phyloP scores from a whole-genome alignment of 2,888 invertebrate species.

The Stenichneumon culpator region DNA sequence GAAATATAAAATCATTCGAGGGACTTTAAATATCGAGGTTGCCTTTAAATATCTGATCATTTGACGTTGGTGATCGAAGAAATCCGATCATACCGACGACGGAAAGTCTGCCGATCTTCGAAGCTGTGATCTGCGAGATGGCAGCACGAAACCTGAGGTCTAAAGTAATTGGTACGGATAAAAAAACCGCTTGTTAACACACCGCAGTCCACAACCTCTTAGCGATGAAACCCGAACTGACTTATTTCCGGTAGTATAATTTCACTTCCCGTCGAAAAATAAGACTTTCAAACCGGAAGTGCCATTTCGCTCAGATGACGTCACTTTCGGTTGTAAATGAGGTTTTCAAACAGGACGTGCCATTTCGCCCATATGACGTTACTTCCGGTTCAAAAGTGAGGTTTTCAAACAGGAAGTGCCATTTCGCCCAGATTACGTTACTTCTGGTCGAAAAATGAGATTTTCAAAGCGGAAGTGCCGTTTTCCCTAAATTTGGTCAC shows the following conservation, averaged over 20 bases:
- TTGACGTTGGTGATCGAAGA: slow-evolving; percentile 1
- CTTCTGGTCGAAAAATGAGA: too few species aligned
- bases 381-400: too few species aligned
- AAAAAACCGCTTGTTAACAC: background rate
- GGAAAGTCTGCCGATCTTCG: slow-evolving; percentile 52
- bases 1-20: background rate
- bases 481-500: too few species aligned
- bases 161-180: background rate
- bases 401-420: too few species aligned
- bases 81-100: slow-evolving; percentile 57
- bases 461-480: too few species aligned
- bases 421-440: too few species aligned
- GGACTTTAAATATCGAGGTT: background rate
- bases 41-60: background rate
- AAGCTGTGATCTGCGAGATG: slow-evolving; percentile 49
- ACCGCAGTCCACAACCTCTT: too few species aligned
- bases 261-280: too few species aligned
- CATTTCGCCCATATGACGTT: too few species aligned
- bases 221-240: too few species aligned
- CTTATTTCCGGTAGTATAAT: too few species aligned
- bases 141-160: slow-evolving; percentile 50
- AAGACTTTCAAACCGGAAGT: background rate
- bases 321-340: background rate
- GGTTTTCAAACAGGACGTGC: too few species aligned
- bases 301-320: background rate